Percentiles rank a stretch among this genome's conserved stretches.
Conservation (phyloP, 35 echinoderm and acorn worm genomes). For the Holothuria glaberrima region DNA sequence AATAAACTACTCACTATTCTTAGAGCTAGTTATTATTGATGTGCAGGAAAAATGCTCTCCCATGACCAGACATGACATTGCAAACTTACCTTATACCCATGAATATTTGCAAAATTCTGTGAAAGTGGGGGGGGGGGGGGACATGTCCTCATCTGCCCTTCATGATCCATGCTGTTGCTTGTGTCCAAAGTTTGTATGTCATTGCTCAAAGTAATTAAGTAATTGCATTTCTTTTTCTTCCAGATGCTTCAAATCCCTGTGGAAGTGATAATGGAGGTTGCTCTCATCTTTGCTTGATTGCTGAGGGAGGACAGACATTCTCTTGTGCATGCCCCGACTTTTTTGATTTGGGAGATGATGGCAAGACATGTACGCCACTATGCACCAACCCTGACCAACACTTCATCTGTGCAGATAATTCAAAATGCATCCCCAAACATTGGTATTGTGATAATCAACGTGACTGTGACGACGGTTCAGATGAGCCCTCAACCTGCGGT, state of each 20-base stretch:
- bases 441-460: conserved; percentile 53
- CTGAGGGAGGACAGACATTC: conserved; percentile 32
- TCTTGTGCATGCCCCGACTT: conserved; percentile 71
- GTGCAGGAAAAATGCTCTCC: too few relatives aligned
- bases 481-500: conserved; percentile 37
- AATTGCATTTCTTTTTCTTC: neutral
- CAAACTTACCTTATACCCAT: too few relatives aligned
- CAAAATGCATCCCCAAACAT: conserved; percentile 16
- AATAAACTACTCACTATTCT: too few relatives aligned
- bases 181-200: too few relatives aligned
- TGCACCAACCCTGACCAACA: conserved; percentile 14
- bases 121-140: too few relatives aligned
- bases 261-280: conserved; percentile 92
- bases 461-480: conserved; percentile 49
- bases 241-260: conserved; percentile 80
- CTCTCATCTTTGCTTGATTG: conserved; percentile 82
- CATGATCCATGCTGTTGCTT: too few relatives aligned
- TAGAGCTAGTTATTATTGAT: too few relatives aligned
- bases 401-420: conserved; percentile 6
- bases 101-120: too few relatives aligned
- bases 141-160: too few relatives aligned
- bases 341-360: conserved; percentile 45
- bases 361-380: conserved; percentile 31
- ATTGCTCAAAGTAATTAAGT: too few relatives aligned
- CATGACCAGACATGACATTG: too few relatives aligned